Percentiles rank a stretch among this genome's conserved stretches.
Conservation (phyloP, 2,797 vertebrate genomes). For the Lepilemur septentrionalis region DNA sequence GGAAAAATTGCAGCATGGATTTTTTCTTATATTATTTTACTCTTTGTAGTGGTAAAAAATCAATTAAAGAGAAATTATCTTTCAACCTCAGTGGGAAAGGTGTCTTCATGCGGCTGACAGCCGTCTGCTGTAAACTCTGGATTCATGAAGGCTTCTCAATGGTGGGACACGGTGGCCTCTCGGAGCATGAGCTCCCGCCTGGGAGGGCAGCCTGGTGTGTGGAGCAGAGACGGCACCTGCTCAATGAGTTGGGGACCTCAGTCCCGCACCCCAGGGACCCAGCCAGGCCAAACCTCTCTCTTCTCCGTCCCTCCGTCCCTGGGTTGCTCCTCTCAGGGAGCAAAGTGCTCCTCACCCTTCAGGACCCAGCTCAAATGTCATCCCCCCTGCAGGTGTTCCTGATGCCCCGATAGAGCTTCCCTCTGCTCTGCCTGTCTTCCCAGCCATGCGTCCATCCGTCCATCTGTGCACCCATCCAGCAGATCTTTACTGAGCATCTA, state of each 20-base stretch:
- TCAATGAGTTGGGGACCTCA: background rate
- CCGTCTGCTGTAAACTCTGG: background rate
- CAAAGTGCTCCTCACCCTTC: background rate
- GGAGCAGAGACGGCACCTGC: accelerated
- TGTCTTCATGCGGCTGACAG: background rate
- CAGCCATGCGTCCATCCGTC: background rate
- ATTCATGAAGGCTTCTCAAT: background rate
- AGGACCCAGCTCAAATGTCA: background rate
- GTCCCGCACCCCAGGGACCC: accelerated
- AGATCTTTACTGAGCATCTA: background rate
- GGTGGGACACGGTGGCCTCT: background rate
- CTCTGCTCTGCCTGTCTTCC: background rate
- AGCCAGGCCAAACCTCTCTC: no score
- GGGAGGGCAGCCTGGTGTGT: background rate
- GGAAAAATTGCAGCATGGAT: constrained; percentile 60
- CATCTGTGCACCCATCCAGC: no score
- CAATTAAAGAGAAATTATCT: constrained; percentile 72
- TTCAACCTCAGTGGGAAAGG: constrained; percentile 4
- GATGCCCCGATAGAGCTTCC: background rate
- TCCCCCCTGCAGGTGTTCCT: background rate
- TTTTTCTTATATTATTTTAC: constrained; percentile 66
- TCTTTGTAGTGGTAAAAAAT: constrained; percentile 61
- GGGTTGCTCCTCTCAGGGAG: background rate
- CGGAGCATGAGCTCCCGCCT: background rate
- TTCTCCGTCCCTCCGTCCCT: background rate